Evolutionary conservation across 1,140 invertebrate genomes (phyloP).

Genomic region (Heliothis virescens): DNA sequence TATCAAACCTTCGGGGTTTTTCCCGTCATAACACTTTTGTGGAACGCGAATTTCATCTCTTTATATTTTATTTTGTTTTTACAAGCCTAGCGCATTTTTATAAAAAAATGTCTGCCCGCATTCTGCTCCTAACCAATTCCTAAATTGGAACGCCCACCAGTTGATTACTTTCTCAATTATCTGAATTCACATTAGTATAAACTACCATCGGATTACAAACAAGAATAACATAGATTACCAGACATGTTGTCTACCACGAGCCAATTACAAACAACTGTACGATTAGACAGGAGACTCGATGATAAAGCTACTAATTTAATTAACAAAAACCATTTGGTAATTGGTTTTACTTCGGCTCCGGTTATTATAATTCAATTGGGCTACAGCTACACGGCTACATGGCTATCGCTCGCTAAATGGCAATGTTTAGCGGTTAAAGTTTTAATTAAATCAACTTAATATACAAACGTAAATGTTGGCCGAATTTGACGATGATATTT

Average conservation of each 20-base stretch:
- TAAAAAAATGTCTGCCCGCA: too few relatives aligned
- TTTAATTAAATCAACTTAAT: slow-evolving; percentile 17
- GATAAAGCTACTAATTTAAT: slow-evolving; percentile 38
- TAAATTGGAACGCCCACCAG: neutral
- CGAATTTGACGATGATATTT: neutral
- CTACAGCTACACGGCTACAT: neutral
- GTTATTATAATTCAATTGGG: slow-evolving; percentile 42
- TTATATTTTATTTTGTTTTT: too few relatives aligned
- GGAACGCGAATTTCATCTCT: too few relatives aligned
- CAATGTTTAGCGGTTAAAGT: slow-evolving; percentile 4
- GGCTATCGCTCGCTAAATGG: slow-evolving; percentile 7
- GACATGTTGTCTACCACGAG: neutral
- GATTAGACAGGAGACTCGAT: slow-evolving; percentile 16
- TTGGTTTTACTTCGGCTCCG: slow-evolving; percentile 37
- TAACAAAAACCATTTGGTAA: slow-evolving; percentile 39
- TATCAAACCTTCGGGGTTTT: too few relatives aligned
- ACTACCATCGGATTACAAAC: neutral
- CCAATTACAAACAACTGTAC: slow-evolving; percentile 5
- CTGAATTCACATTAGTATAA: too few relatives aligned
- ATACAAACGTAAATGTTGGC: neutral
- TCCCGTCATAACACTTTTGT: too few relatives aligned
- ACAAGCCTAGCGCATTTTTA: too few relatives aligned
- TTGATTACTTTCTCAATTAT: neutral
- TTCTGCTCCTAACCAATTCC: too few relatives aligned
- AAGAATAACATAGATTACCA: neutral